Percentiles rank a stretch among this genome's conserved stretches.
These are phyloP conservation scores for Tetramorium alpestre DNA, from an alignment of 1,140 invertebrate species.

Conservation along the genomic window DNA sequence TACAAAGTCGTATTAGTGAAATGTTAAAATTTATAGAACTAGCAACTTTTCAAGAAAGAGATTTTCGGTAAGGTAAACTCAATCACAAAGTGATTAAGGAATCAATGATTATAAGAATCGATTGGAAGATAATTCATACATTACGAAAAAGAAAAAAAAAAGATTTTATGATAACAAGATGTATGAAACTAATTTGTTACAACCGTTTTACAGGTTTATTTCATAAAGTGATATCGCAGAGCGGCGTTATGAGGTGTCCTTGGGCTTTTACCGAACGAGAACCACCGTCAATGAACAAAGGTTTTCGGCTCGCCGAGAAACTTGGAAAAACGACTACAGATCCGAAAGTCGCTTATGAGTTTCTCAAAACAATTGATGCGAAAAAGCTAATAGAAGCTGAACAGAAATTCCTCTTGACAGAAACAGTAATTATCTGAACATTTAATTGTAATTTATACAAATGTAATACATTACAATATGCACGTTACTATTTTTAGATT, in stretches of 20 bases:
- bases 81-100: not conserved
- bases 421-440: constrained; percentile 15
- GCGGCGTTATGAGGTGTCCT: constrained; percentile 84
- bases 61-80: not conserved
- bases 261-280: constrained; percentile 75
- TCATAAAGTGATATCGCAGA: constrained; percentile 88
- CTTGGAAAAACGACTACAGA: constrained; percentile 84
- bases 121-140: not conserved
- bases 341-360: constrained; percentile 81
- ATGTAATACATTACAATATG: not conserved
- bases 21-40: not conserved
- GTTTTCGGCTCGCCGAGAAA: constrained; percentile 78
- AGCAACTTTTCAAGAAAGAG: not conserved
- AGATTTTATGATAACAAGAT: not conserved
- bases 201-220: constrained; percentile 84
- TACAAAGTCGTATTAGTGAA: not conserved
- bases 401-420: not conserved
- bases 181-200: not conserved
- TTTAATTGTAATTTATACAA: not conserved
- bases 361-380: constrained; percentile 82
- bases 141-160: not conserved
- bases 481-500: not conserved
- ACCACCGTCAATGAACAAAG: constrained; percentile 53
- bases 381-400: constrained; percentile 55
- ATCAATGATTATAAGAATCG: not conserved